Percentiles rank a stretch among this genome's conserved stretches.
Evolutionary conservation across 2,888 invertebrate species (phyloP).

Genomic region (Rhamnusium bicolor): DNA sequence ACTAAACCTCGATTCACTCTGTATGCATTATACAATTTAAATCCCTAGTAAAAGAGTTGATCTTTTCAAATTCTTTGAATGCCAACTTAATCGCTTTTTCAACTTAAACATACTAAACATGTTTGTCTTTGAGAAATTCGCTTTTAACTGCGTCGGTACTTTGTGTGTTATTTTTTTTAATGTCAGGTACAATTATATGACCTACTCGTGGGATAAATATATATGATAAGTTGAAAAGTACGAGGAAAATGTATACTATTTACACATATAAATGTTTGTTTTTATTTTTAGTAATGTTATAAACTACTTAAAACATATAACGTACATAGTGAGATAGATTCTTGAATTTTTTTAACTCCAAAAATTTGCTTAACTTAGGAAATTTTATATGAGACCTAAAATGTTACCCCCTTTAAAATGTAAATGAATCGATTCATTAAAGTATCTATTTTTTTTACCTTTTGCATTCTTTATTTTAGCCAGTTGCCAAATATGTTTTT

Average conservation of each 20-base stretch:
- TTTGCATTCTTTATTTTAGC: not conserved
- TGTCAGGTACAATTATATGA: not conserved
- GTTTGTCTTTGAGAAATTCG: slow-evolving; percentile 37
- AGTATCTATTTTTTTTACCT: no score
- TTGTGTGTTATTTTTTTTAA: slow-evolving; percentile 20
- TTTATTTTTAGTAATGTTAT: not conserved
- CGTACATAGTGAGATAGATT: no score
- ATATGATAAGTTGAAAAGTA: not conserved
- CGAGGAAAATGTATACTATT: not conserved
- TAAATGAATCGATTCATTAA: no score
- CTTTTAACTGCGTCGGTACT: slow-evolving; percentile 31
- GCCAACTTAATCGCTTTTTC: slow-evolving; percentile 29
- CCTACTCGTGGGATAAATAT: not conserved
- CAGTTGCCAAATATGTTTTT: not conserved
- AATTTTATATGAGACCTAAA: no score
- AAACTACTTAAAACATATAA: no score
- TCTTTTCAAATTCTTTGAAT: slow-evolving; percentile 11
- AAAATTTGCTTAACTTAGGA: no score
- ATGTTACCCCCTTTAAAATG: no score
- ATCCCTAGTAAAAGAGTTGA: not conserved
- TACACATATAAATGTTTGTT: not conserved
- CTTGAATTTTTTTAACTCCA: no score
- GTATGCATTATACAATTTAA: no score
- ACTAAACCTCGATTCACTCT: no score
- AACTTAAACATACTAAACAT: slow-evolving; percentile 30